Evolutionary conservation across 92 coral and sea anemone species (phyloP).

Genomic region (Actinostola sp.): DNA sequence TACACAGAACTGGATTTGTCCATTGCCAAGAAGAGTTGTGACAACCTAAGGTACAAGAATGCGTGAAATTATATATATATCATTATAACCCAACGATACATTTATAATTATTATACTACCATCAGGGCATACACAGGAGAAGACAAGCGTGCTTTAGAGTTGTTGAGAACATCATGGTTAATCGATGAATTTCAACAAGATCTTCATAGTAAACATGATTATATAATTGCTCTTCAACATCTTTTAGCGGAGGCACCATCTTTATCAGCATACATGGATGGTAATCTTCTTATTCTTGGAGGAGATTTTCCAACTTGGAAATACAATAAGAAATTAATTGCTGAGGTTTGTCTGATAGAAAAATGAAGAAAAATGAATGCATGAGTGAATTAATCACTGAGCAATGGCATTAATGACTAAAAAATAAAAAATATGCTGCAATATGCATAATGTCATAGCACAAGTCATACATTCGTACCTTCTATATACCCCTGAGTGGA

Average conservation of each 20-base stretch:
- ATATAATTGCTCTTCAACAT: constrained; percentile 40
- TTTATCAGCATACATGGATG: constrained; percentile 37
- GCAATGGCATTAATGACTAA: too few relatives aligned
- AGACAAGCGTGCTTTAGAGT: constrained; percentile 31
- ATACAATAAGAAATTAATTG: constrained; percentile 53
- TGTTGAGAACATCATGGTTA: constrained; percentile 28
- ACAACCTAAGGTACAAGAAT: too few relatives aligned
- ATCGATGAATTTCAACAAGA: constrained; percentile 47
- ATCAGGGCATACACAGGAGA: constrained; percentile 51
- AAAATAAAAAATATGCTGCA: too few relatives aligned
- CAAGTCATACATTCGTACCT: too few relatives aligned
- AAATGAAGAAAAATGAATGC: too few relatives aligned
- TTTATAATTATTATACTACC: too few relatives aligned
- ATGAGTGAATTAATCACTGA: too few relatives aligned
- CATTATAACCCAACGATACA: too few relatives aligned
- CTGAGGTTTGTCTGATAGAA: too few relatives aligned
- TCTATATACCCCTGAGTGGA: too few relatives aligned
- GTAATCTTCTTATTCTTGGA: constrained; percentile 26
- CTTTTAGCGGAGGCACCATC: constrained; percentile 28
- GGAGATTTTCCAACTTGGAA: constrained; percentile 63
- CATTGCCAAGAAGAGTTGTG: neutral
- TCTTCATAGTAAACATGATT: constrained; percentile 43
- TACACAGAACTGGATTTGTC: neutral
- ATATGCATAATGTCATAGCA: too few relatives aligned
- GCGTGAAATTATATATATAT: too few relatives aligned